These are phyloP conservation scores for Meriones psammophilus DNA, from an alignment of 2,797 vertebrate genomes.

Conservation along the genomic window DNA sequence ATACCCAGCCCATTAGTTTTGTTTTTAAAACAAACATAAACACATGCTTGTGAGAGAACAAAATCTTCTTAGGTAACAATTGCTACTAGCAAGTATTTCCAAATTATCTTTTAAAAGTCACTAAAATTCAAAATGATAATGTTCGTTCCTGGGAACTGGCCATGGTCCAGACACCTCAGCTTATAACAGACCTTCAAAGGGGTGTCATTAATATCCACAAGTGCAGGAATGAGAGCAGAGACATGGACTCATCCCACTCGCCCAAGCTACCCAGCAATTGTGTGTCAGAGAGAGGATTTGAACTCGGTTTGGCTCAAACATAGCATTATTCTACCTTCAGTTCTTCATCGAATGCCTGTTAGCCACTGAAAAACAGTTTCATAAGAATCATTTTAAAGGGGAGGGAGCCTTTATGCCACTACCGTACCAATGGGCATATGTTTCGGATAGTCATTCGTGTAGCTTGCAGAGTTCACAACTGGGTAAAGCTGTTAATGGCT, in stretches of 20 bases:
- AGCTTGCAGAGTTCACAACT: not conserved
- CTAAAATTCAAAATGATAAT: slow-evolving; percentile 58
- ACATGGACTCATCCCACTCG: not conserved
- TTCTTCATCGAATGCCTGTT: slow-evolving; percentile 62
- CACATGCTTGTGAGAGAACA: slow-evolving; percentile 58
- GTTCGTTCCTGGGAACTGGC: slow-evolving; percentile 44
- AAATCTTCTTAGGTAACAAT: slow-evolving; percentile 63
- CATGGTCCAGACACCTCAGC: not conserved
- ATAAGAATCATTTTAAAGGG: not conserved
- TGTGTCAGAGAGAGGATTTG: not conserved
- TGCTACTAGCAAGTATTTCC: slow-evolving; percentile 75
- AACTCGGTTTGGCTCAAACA: slow-evolving; percentile 44
- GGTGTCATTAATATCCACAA: not conserved
- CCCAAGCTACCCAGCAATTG: not conserved
- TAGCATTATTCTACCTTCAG: slow-evolving; percentile 43
- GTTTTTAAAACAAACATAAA: slow-evolving; percentile 66
- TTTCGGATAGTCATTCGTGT: no score
- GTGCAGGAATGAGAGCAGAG: not conserved
- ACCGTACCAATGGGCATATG: not conserved
- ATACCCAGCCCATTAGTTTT: not conserved
- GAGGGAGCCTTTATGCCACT: no score
- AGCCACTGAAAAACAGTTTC: slow-evolving; percentile 58
- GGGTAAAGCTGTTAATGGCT: not conserved
- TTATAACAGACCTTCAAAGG: not conserved
- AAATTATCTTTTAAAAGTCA: slow-evolving; percentile 69